These are phyloP conservation scores for Metaphire vulgaris DNA, from an alignment of 1,140 invertebrate genomes.

Conservation along the genomic window DNA sequence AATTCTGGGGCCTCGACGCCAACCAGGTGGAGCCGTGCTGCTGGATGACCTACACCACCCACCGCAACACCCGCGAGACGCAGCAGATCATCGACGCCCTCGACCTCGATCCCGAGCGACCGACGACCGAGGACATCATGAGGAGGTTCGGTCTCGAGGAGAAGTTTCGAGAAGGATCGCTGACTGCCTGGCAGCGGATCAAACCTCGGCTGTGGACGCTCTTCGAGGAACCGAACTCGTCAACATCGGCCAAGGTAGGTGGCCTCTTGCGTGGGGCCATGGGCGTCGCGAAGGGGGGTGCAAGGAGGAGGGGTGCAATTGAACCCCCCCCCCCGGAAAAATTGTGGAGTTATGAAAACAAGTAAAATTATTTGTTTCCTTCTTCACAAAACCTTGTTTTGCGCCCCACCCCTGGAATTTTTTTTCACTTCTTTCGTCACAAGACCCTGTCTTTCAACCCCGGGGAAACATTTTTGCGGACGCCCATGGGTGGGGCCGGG, in stretches of 20 bases:
- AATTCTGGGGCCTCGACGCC: conserved; percentile 52
- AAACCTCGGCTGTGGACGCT: conserved; percentile 44
- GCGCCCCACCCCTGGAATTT: no score
- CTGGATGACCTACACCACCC: conserved; percentile 44
- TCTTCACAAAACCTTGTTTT: no score
- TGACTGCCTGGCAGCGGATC: conserved; percentile 38
- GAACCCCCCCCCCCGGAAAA: no score
- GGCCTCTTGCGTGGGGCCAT: no score
- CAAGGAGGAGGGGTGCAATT: no score
- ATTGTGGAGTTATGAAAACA: no score
- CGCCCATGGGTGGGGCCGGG: no score
- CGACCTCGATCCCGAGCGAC: conserved; percentile 33
- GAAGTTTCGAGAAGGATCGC: conserved; percentile 30
- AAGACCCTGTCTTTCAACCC: no score
- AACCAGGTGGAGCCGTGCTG: conserved; percentile 52
- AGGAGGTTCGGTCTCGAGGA: conserved; percentile 46
- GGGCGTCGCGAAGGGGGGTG: no score
- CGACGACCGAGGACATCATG: conserved; percentile 26
- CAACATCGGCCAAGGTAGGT: conserved; percentile 42
- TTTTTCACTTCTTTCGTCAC: no score
- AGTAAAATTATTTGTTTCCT: no score
- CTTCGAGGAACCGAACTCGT: conserved; percentile 45
- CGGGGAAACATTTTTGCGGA: no score
- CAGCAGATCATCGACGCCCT: conserved; percentile 41
- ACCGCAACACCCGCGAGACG: conserved; percentile 48